Conservation (phyloP, 2,797 vertebrate species). For the Acridotheres tristis region DNA sequence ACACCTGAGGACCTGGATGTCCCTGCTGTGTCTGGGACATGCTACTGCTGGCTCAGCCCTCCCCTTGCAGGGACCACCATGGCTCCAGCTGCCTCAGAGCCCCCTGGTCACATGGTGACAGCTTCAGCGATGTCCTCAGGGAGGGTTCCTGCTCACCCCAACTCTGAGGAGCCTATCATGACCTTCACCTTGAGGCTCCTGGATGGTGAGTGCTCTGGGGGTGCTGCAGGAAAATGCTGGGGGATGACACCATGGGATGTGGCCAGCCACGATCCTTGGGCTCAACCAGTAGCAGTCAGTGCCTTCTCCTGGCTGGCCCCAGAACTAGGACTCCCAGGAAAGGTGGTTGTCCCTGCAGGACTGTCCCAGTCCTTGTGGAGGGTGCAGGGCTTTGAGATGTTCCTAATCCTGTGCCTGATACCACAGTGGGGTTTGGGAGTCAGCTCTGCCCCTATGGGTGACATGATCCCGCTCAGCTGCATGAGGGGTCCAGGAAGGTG, state of each 20-base stretch:
- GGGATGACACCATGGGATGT: neutral
- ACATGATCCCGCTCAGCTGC: fast-evolving
- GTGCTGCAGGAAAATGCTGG: fast-evolving
- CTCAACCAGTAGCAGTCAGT: neutral
- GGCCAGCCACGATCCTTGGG: neutral
- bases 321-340: neutral
- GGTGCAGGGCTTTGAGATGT: neutral
- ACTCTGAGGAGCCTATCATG: neutral
- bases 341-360: neutral
- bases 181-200: conserved; percentile 48
- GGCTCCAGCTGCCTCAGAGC: neutral
- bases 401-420: neutral
- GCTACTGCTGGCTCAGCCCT: neutral
- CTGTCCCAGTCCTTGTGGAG: fast-evolving
- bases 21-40: neutral
- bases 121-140: neutral
- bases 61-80: neutral
- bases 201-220: neutral
- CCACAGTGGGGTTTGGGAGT: neutral
- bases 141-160: fast-evolving
- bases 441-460: neutral
- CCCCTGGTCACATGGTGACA: fast-evolving
- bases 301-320: neutral
- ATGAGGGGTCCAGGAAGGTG: fast-evolving
- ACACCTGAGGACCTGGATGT: neutral